Percentiles rank a stretch among this genome's conserved stretches.
Evolutionary conservation across 2,113 vertebrate species (phyloP).

Genomic region (Amphiprion ocellaris): DNA sequence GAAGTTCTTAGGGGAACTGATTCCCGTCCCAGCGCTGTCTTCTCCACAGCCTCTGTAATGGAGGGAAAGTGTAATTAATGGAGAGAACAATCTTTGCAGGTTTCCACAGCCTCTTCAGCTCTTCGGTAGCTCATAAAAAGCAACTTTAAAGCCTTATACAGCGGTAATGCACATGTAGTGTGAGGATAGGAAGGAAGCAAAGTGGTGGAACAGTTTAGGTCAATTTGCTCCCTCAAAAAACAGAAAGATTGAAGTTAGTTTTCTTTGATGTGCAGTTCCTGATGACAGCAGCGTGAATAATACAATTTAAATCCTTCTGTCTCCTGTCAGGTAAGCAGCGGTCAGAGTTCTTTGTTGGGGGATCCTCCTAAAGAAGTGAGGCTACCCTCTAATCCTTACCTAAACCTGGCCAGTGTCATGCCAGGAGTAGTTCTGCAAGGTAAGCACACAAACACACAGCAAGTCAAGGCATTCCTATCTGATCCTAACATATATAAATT

Average conservation of each 20-base stretch:
- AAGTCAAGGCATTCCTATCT: neutral
- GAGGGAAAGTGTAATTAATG: constrained; percentile 70
- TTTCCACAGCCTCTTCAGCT: constrained; percentile 18
- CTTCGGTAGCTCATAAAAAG: constrained; percentile 29
- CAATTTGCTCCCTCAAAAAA: too few species aligned
- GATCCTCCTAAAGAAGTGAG: constrained; percentile 96
- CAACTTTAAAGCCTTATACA: constrained; percentile 3
- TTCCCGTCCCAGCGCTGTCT: constrained; percentile 51
- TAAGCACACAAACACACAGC: constrained; percentile 29
- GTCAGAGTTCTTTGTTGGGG: constrained; percentile 93
- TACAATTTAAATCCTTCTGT: neutral
- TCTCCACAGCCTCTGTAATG: constrained; percentile 59
- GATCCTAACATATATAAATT: neutral
- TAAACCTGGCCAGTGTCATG: constrained; percentile 96
- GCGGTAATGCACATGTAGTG: neutral
- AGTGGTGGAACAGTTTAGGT: neutral
- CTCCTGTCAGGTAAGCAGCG: constrained; percentile 82
- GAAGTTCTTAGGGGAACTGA: constrained; percentile 56
- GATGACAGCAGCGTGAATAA: neutral
- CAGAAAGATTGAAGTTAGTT: neutral
- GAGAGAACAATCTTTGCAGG: constrained; percentile 36
- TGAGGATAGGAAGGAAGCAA: neutral
- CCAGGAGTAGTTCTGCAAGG: constrained; percentile 91
- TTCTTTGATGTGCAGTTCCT: neutral
- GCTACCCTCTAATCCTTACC: constrained; percentile 95